Evolutionary conservation across 2,113 vertebrate species (phyloP), one percentile per base, ranked within the genome.

Genomic region (Dasyurus viverrinus): DNA sequence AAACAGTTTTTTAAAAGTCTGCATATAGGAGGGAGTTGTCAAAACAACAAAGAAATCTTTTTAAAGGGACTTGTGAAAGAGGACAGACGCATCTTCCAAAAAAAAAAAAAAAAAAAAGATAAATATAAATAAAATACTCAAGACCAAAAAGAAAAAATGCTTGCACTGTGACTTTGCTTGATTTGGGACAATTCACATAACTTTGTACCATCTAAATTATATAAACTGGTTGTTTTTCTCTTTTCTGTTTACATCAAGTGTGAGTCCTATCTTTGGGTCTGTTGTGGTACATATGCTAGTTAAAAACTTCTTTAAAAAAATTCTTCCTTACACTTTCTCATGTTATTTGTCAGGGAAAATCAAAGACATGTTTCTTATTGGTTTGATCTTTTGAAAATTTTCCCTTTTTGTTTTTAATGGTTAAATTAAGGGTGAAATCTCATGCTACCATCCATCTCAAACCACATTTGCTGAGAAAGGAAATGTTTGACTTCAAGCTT

Each of bases 41-140:
- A 94, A 54, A 94, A 47, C 68, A 36, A 76, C 94, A 97, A 94
- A 95, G 97, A 98, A 96, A 92, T 93, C 95, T 98, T 22, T 95
- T 97, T 98, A 97, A 97, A 98, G 96, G 90, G 95, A 93, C 84
- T 94, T n/a, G 94, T 90, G 57, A 90, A 54, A 96, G 92, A 97
- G 54, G 89, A 91, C 60, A 93, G 60, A 90, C 54, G 57, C 90
- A 92, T 50, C 0, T 95, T 93, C 96, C 96, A 47, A 47, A 47
- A 47, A 47, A 47, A 47, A 47, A 47, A 47, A 47, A 47, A 47
- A 96, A 90, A 93, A 93, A 96, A 2, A 95, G 92, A 68, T 92
- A 95, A 93, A 53, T 95, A 57, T 96, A 95, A 93, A 95, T 96
- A 92, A 95, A 96, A 97, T 52, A 94, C 55, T 16, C 53, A 95